phyloP scores from a whole-genome alignment of 2,113 vertebrate species.

The Dicerorhinus sumatrensis region DNA sequence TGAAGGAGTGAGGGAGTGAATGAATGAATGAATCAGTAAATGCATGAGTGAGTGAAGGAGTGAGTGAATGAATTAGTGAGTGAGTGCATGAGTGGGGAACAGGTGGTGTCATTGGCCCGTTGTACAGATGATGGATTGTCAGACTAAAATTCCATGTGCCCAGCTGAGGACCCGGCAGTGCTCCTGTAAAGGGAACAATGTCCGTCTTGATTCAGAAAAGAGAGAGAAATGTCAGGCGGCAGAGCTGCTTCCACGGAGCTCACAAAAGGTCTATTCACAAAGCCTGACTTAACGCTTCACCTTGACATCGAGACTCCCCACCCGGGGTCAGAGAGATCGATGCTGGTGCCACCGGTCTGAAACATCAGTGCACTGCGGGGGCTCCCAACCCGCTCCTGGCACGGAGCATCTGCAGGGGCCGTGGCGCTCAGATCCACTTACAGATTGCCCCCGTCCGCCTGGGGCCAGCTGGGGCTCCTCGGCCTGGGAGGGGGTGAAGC shows the following conservation, averaged over 20 bases:
- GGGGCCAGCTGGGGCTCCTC: background rate
- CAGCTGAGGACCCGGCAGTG: accelerated
- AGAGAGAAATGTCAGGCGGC: background rate
- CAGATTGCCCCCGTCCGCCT: background rate
- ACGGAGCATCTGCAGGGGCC: accelerated
- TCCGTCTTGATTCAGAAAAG: background rate
- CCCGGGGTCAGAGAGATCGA: background rate
- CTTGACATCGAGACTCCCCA: accelerated
- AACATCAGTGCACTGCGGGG: accelerated
- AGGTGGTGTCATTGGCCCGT: background rate
- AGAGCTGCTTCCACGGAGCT: background rate
- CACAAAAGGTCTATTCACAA: no score
- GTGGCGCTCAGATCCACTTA: accelerated
- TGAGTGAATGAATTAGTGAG: background rate
- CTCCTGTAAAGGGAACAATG: background rate
- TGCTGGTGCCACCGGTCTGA: accelerated
- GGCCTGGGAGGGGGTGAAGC: background rate
- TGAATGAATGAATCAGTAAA: background rate
- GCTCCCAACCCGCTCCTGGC: accelerated
- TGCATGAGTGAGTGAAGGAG: accelerated
- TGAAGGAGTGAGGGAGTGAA: background rate
- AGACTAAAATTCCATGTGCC: no score
- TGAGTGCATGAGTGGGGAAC: no score
- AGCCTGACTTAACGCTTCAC: background rate
- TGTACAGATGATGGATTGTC: background rate